Base-by-base conservation (phyloP, 2,113 vertebrate species). In the Marmota monax region DNA sequence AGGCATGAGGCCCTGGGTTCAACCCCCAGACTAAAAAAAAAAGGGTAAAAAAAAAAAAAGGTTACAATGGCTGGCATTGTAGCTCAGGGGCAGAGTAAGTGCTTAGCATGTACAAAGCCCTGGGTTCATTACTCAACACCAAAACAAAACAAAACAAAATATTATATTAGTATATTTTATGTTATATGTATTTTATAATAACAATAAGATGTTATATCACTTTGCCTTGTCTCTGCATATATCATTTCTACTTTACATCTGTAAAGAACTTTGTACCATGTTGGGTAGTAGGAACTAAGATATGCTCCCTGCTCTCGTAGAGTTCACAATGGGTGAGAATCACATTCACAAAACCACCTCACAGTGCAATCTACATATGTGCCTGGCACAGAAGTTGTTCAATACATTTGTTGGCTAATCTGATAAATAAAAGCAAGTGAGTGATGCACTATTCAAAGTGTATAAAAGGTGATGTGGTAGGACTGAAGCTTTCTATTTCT, bases 401-500 rank as follows among this genome's bases (percentile, higher is more conserved):
- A 67, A 84, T 16, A 73, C 32, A 67, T 61, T 20, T 74, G 37
- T 53, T 72, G 53, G 65, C 42, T 84, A 63, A 86, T 29, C 0
- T 84, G 82, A 84, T 83, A 79, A 80, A 90, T 51, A 45, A 32
- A 53, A 87, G 42, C 17, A n/a, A 84, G 72, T 34, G 45, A 85
- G 78, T 39, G 58, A 73, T n/a, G 58, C 37, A 77, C 51, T 70
- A n/a, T 67, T 84, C 77, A 61, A 29, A 14, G 13, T 22, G 18
- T 42, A 42, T n/a, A 51, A 65, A 86, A 25, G 12, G 14, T 63
- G 29, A 48, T 79, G 48, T 34, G 37, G 39, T 16, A 84, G 61
- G 56, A 88, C 42, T 63, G 53, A 80, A 65, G 85, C 69, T 90
- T 96, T 94, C 65, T 51, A 74, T 56, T 80, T 95, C 83, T 80